Evolutionary conservation across 2,797 vertebrate species (phyloP), one percentile per base, ranked within the genome.

Genomic region (Triplophysa bombifrons): DNA sequence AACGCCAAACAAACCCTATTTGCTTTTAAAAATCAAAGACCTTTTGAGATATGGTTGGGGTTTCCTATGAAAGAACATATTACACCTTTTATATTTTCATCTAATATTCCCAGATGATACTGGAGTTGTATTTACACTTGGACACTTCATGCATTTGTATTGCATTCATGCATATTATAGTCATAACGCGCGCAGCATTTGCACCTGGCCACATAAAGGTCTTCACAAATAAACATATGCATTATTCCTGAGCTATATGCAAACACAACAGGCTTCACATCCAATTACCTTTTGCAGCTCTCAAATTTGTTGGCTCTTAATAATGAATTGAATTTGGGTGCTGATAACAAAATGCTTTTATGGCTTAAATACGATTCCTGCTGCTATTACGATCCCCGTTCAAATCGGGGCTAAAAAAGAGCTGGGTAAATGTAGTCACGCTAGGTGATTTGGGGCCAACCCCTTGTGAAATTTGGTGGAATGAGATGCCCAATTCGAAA

Each of bases 401-500:
- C 69, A 44, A 77, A 58, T 65, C 60, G 68, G 13, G 65, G 19
- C 65, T 48, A 41, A 38, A 20, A 1, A 17, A 17, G 77, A 75
- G n/a, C 41, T 76, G 55, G 46, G 44, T 12, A 71, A 34, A 72
- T 11, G 58, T 14, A 58, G 10, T 44, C 5, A 63, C 14, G 50
- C 14, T 38, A 27, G n/a, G 27, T 25, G 44, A 55, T 53, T 30
- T 68, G 58, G 71, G 38, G 81, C 50, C 66, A 74, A 63, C 74
- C 25, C 25, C 44, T 41, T 16, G 27, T 34, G 46, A 75, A 74
- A 64, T 66, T 78, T 66, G 64, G 48, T 27, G 30, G 27, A 68
- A 64, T 44, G 22, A 75, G 74, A 16, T 74, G 65, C 75, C 65
- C 55, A 69, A 88, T 87, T 88, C 82, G 76, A 78, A 75, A 85